These are phyloP conservation scores for Phalacrocorax carbo DNA, from an alignment of 2,113 vertebrate genomes.

Conservation along the genomic window DNA sequence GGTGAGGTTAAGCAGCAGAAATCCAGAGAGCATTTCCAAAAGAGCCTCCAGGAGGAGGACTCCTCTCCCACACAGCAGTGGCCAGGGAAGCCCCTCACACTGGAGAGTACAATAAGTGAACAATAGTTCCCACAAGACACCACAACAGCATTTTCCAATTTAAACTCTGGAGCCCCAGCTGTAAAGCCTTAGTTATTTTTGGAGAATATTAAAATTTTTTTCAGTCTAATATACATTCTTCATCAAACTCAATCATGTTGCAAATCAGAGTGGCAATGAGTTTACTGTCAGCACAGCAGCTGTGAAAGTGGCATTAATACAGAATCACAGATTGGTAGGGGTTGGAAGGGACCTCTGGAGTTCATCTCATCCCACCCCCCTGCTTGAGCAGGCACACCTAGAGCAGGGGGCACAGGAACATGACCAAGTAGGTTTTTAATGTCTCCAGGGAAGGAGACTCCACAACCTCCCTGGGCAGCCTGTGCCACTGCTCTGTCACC, in stretches of 20 bases:
- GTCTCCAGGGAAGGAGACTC: no score
- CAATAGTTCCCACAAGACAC: neutral
- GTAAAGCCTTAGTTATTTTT: neutral
- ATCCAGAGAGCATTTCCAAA: neutral
- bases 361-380: no score
- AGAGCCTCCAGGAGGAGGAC: neutral
- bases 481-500: no score
- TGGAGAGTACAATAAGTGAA: neutral
- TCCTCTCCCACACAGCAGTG: neutral
- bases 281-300: neutral
- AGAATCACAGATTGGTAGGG: no score
- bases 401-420: no score
- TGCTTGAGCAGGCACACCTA: no score
- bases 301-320: neutral
- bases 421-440: no score
- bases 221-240: neutral
- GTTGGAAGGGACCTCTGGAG: no score
- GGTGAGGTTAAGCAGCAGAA: neutral
- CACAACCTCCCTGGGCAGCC: no score
- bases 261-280: neutral
- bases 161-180: neutral
- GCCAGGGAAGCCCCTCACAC: neutral
- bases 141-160: neutral
- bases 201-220: accelerated
- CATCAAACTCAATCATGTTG: neutral